Conservation (phyloP, 2,113 vertebrate species). For the Pseudopodoces humilis region DNA sequence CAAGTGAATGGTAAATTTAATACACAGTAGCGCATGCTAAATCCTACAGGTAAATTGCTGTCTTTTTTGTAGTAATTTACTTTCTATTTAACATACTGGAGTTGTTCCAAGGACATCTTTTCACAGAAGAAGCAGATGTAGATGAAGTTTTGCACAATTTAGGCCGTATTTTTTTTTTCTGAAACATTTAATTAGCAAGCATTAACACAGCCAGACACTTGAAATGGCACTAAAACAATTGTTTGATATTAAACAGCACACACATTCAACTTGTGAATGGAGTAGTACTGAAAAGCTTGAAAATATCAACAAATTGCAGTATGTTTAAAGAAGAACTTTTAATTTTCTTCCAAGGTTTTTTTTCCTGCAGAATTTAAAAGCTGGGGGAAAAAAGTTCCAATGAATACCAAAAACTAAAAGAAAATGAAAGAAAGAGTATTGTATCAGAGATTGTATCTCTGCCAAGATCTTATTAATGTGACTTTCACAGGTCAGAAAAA, state of each 20-base stretch:
- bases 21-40: constrained; percentile 55
- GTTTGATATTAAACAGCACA: constrained; percentile 75
- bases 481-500: constrained; percentile 5
- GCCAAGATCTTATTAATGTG: constrained; percentile 40
- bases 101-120: constrained; percentile 83
- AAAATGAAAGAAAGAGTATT: background rate
- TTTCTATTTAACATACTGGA: constrained; percentile 77
- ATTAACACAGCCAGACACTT: constrained; percentile 75
- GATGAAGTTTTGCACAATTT: constrained; percentile 82
- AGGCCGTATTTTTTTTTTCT: constrained; percentile 54
- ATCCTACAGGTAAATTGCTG: constrained; percentile 75
- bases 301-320: constrained; percentile 74
- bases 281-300: constrained; percentile 74
- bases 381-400: constrained; percentile 35
- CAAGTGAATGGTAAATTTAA: constrained; percentile 60
- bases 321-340: constrained; percentile 75
- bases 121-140: constrained; percentile 79
- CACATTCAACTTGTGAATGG: constrained; percentile 73
- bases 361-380: constrained; percentile 70
- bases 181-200: constrained; percentile 83
- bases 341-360: constrained; percentile 82
- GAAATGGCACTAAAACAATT: constrained; percentile 80
- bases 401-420: constrained; percentile 17
- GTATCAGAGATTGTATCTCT: constrained; percentile 31
- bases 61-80: constrained; percentile 66